Conservation (phyloP, 2,888 invertebrate genomes). For the Tribolium freemani region DNA sequence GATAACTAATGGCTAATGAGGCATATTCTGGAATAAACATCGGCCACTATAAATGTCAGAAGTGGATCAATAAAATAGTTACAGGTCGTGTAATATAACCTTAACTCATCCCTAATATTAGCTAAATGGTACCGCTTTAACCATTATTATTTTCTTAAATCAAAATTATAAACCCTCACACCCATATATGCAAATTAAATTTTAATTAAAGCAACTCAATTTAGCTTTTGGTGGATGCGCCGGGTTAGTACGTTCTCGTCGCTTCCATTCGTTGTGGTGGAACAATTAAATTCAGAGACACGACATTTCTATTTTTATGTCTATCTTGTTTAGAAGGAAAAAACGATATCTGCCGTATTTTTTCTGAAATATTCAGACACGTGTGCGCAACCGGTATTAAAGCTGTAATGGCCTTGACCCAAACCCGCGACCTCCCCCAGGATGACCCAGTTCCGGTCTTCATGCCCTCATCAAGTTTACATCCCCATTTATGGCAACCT, state of each 20-base stretch:
- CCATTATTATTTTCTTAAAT: conserved; percentile 12
- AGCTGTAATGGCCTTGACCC: conserved; percentile 26
- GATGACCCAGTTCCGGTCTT: conserved; percentile 24
- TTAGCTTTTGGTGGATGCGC: conserved; percentile 34
- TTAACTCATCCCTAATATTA: no score
- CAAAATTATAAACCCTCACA: conserved; percentile 12
- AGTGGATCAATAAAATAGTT: neutral
- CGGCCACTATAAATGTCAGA: neutral
- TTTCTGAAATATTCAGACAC: conserved; percentile 1
- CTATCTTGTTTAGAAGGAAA: neutral
- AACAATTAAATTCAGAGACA: conserved; percentile 12
- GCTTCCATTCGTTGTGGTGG: neutral
- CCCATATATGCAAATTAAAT: conserved; percentile 17
- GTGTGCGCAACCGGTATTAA: conserved; percentile 5
- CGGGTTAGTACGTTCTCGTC: conserved; percentile 3
- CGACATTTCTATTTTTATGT: neutral
- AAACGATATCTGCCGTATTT: neutral
- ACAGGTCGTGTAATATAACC: neutral
- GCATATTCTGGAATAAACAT: neutral
- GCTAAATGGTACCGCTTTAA: neutral
- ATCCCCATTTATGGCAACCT: conserved; percentile 8
- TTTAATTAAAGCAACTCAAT: conserved; percentile 28
- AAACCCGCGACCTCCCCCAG: conserved; percentile 21
- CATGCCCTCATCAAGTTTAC: conserved; percentile 20
- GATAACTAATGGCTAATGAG: neutral